Conservation (phyloP, 2,888 invertebrate species). For the Scaptomyza flava region DNA sequence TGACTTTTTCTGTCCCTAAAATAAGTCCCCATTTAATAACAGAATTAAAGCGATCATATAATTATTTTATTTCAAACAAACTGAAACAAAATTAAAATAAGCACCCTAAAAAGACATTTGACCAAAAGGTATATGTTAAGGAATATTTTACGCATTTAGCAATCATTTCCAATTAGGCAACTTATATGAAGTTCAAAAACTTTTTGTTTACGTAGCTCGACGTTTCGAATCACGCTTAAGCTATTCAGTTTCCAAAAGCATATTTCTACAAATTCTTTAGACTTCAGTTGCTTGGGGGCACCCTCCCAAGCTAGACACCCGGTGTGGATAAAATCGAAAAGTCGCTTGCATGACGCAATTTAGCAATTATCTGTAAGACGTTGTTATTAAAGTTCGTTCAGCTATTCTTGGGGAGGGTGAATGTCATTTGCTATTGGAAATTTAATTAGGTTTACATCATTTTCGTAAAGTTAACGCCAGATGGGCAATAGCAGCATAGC, state of each 20-base stretch:
- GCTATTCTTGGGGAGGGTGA: constrained; percentile 45
- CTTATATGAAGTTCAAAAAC: neutral
- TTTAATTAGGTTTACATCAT: constrained; percentile 81
- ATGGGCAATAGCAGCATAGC: constrained; percentile 59
- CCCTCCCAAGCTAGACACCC: neutral
- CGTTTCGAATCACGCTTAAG: neutral
- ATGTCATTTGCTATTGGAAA: constrained; percentile 72
- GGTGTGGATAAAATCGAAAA: constrained; percentile 33
- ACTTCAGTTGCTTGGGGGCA: neutral
- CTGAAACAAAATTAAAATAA: neutral
- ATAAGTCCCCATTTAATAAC: too few species aligned
- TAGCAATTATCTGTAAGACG: constrained; percentile 68
- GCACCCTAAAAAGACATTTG: neutral
- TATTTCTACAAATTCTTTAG: constrained; percentile 21
- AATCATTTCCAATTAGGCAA: constrained; percentile 22
- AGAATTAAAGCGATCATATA: neutral
- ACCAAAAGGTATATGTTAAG: neutral
- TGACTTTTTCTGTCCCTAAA: too few species aligned
- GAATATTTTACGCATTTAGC: constrained; percentile 4
- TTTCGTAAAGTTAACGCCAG: constrained; percentile 71
- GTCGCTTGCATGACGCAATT: constrained; percentile 71
- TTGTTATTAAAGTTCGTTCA: constrained; percentile 61
- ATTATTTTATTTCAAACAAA: too few species aligned
- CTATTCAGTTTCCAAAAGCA: constrained; percentile 2
- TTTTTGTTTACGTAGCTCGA: constrained; percentile 2